Evolutionary conservation across 1,140 invertebrate species (phyloP).

Genomic region (Drosophila mauritiana): DNA sequence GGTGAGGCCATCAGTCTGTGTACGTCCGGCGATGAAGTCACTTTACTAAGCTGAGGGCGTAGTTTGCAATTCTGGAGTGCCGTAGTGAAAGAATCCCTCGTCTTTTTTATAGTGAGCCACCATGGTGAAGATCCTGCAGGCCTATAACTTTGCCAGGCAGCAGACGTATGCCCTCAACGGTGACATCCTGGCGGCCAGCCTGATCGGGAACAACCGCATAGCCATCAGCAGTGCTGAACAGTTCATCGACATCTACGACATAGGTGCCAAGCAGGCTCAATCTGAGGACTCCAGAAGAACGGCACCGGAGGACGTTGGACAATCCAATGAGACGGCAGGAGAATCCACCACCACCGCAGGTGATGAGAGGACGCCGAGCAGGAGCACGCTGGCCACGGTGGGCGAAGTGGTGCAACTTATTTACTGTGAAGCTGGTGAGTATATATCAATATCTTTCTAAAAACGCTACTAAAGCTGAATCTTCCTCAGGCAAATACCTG

Average conservation of each 20-base stretch:
- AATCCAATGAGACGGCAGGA: neutral
- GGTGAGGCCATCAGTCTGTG: slow-evolving; percentile 46
- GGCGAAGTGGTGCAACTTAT: slow-evolving; percentile 81
- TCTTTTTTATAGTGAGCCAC: slow-evolving; percentile 39
- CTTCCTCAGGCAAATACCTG: slow-evolving; percentile 67
- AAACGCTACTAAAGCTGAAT: neutral
- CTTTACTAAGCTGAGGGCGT: slow-evolving; percentile 49
- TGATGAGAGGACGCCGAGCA: slow-evolving; percentile 61
- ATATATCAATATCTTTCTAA: rapidly evolving
- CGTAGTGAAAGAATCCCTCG: slow-evolving; percentile 8
- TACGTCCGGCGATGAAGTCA: slow-evolving; percentile 73
- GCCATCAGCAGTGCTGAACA: slow-evolving; percentile 82
- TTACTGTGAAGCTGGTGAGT: slow-evolving; percentile 76
- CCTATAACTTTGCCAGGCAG: slow-evolving; percentile 81
- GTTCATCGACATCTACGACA: slow-evolving; percentile 82
- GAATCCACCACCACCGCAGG: slow-evolving; percentile 6
- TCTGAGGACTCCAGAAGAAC: slow-evolving; percentile 18
- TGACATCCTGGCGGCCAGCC: slow-evolving; percentile 75
- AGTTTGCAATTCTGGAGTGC: slow-evolving; percentile 39
- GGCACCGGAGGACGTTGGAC: slow-evolving; percentile 14
- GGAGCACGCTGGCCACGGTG: slow-evolving; percentile 75
- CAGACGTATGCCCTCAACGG: slow-evolving; percentile 78
- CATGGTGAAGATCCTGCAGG: slow-evolving; percentile 83
- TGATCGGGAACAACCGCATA: slow-evolving; percentile 77
- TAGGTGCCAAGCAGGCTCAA: slow-evolving; percentile 63